Conservation (phyloP, 2,113 vertebrate species). For the Pseudopipra pipra region DNA sequence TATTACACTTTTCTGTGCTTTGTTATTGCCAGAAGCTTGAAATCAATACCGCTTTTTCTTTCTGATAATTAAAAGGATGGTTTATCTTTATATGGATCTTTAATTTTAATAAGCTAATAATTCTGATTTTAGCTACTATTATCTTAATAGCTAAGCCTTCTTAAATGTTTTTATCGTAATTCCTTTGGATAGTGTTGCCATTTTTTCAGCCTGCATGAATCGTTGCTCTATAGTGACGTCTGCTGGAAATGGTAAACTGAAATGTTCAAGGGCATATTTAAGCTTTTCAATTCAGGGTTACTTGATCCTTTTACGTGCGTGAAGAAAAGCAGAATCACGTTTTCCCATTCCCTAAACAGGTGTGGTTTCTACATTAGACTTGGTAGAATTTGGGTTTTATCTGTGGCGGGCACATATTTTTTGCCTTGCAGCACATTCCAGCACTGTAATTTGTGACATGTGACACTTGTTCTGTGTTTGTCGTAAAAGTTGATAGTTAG, state of each 20-base stretch:
- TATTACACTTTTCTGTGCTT: conserved; percentile 22
- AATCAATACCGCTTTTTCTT: conserved; percentile 60
- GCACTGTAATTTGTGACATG: background rate
- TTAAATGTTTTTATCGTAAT: conserved; percentile 66
- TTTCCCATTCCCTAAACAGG: background rate
- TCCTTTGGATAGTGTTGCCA: conserved; percentile 50
- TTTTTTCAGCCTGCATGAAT: conserved; percentile 22
- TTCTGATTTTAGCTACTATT: conserved; percentile 72
- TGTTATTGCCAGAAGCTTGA: conserved; percentile 65
- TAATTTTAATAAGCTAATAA: conserved; percentile 76
- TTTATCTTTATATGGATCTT: conserved; percentile 70
- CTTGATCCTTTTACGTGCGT: rapidly evolving
- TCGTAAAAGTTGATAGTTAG: conserved; percentile 21
- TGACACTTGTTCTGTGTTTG: background rate
- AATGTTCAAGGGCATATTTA: background rate
- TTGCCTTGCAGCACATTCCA: background rate
- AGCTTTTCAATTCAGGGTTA: background rate
- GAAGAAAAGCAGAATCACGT: background rate
- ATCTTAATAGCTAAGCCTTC: conserved; percentile 70
- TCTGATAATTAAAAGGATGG: conserved; percentile 71
- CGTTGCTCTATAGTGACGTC: conserved; percentile 16
- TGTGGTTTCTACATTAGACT: background rate
- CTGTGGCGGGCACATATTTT: background rate
- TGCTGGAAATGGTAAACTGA: conserved; percentile 37
- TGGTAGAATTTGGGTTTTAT: background rate